Conservation (phyloP, 2,797 vertebrate genomes). For the Thalassophryne amazonica region DNA sequence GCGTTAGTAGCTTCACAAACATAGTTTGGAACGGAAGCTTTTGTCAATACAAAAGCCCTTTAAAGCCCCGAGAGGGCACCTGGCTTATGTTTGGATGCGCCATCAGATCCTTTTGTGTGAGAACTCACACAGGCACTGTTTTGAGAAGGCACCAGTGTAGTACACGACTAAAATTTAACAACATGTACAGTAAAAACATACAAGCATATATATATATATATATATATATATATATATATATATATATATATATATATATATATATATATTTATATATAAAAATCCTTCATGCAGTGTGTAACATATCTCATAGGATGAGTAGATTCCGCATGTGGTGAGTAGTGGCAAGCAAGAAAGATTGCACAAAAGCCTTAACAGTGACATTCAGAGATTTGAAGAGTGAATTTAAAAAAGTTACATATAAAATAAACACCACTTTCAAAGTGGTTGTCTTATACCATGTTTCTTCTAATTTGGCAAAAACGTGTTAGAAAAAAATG, state of each 20-base stretch:
- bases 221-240: slow-evolving; percentile 25
- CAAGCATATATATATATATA: slow-evolving; percentile 18
- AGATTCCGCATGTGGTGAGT: slow-evolving; percentile 65
- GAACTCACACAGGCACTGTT: slow-evolving; percentile 17
- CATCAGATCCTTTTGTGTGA: slow-evolving; percentile 43
- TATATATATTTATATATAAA: slow-evolving; percentile 18
- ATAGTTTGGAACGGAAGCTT: slow-evolving; percentile 29
- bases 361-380: slow-evolving; percentile 55
- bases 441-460: slow-evolving; percentile 44
- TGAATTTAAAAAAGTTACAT: slow-evolving; percentile 38
- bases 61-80: slow-evolving; percentile 44
- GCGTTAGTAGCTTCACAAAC: slow-evolving; percentile 46
- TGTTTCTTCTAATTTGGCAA: slow-evolving; percentile 18
- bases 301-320: slow-evolving; percentile 40
- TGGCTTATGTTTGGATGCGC: slow-evolving; percentile 45
- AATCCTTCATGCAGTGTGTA: slow-evolving; percentile 49
- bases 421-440: slow-evolving; percentile 66
- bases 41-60: slow-evolving; percentile 50
- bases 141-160: slow-evolving; percentile 2
- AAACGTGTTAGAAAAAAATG: slow-evolving; percentile 5
- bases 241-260: slow-evolving; percentile 25
- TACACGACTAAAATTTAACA: slow-evolving; percentile 28
- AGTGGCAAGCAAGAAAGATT: slow-evolving; percentile 66
- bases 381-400: slow-evolving; percentile 35
- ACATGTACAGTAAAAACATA: slow-evolving; percentile 24